Percentiles rank a stretch among this genome's conserved stretches.
phyloP scores from a whole-genome alignment of 2,797 vertebrate genomes.

The Picus viridis region DNA sequence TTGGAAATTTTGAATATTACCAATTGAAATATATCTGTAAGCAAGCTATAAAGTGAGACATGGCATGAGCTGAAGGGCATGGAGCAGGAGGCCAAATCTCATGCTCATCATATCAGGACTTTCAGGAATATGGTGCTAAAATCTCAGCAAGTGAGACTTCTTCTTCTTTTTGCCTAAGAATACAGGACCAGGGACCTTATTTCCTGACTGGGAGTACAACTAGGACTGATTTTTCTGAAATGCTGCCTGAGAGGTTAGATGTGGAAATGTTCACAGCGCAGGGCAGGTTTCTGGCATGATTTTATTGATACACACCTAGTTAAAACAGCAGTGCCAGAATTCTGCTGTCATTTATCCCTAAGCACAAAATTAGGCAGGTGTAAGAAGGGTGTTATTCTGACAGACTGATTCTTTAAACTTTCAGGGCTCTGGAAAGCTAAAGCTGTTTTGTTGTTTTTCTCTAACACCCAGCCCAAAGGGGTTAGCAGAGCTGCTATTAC shows the following conservation, averaged over 20 bases:
- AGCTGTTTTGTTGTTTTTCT: background rate
- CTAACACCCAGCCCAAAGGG: background rate
- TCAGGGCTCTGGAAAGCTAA: background rate
- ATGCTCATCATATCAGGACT: background rate
- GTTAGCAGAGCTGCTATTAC: background rate
- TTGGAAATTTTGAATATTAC: constrained; percentile 54
- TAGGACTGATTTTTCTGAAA: background rate
- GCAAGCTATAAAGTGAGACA: background rate
- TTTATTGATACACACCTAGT: background rate
- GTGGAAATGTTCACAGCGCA: background rate
- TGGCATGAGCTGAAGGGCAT: background rate
- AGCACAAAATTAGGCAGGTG: background rate
- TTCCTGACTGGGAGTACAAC: background rate
- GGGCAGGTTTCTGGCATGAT: background rate
- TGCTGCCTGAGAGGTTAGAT: background rate
- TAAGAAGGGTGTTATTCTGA: background rate
- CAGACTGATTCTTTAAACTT: background rate
- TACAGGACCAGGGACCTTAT: background rate
- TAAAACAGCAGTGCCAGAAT: background rate
- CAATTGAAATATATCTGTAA: constrained; percentile 23
- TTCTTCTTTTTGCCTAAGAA: background rate
- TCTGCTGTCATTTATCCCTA: background rate
- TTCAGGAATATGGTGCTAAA: background rate
- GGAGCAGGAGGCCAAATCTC: background rate
- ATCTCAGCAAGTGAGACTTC: background rate